These are phyloP conservation scores for Cynaeus angustus DNA, from an alignment of 2,888 invertebrate species.

Conservation along the genomic window DNA sequence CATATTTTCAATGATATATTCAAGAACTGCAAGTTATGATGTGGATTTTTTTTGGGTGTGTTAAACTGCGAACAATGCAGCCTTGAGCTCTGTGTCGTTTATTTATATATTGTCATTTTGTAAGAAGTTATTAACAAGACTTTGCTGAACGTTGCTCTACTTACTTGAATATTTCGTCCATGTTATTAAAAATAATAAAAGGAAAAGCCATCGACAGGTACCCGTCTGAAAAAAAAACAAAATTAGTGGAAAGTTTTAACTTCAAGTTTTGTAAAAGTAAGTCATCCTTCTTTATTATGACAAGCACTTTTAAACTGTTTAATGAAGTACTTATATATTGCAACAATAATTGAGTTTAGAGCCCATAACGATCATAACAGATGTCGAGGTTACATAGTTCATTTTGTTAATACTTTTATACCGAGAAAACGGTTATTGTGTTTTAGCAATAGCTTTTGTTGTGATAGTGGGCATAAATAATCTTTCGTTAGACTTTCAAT, in stretches of 20 bases:
- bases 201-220: slow-evolving; percentile 64
- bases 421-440: neutral
- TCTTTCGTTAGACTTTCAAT: slow-evolving; percentile 5
- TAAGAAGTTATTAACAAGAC: neutral
- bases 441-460: slow-evolving; percentile 12
- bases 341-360: too few relatives aligned
- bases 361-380: slow-evolving; percentile 4
- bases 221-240: slow-evolving; percentile 63
- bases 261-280: neutral
- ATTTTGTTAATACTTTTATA: neutral
- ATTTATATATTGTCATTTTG: slow-evolving; percentile 16
- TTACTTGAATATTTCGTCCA: slow-evolving; percentile 64
- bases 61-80: slow-evolving; percentile 33
- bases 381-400: slow-evolving; percentile 9
- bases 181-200: slow-evolving; percentile 62
- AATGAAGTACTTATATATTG: too few relatives aligned
- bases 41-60: slow-evolving; percentile 41
- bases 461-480: slow-evolving; percentile 21
- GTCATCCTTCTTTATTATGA: too few relatives aligned
- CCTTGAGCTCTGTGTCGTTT: slow-evolving; percentile 15
- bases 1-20: slow-evolving; percentile 16
- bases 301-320: too few relatives aligned
- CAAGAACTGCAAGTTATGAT: slow-evolving; percentile 19
- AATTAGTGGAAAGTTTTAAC: neutral
- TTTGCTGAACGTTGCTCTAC: too few relatives aligned